Base-by-base conservation (phyloP, 2,113 vertebrate genomes). In the Peromyscus polionotus region DNA sequence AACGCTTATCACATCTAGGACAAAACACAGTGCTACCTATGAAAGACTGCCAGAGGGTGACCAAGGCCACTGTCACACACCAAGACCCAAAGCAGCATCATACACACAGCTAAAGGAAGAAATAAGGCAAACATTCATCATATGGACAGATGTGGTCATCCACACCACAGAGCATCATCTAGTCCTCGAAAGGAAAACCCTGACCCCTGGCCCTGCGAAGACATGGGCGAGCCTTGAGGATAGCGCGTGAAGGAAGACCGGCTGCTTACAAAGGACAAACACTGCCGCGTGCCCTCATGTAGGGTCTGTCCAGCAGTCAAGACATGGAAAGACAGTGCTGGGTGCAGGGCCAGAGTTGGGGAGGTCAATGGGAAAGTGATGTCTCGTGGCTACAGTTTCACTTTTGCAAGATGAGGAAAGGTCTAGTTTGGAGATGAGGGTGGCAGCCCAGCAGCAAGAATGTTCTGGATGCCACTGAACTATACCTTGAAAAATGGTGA, bases 211-310 rank as follows among this genome's bases (percentile, higher is more conserved):
- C 24, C 10, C 2, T 4, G 31, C 76, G 0, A 0, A 11, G 0
- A 7, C 1, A 0, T 0, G 3, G 33, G 3, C 3, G 31, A 8
- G 8, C 85, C 86, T 4, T 0, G 1, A 85, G 57, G 19, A 8
- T 7, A 5, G 0, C 0, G 1, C 0, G 11, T 3, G 0, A 5
- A 36, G 59, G 9, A 19, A 45, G 6, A 54, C 0, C 0, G 10
- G 76, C 24, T 33, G 3, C 31, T 2, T 42, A 57, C 11, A 26
- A 20, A 33, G 67, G n/a, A n/a, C 88, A 39, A 0, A 12, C 0
- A 4, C n/a, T 0, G 0, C 6, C 31, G 0, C 28, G 9, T 2
- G 5, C 36, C 8, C 9, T 33, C 19, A 8, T 0, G 1, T 0
- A 76, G 36, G 65, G 65, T 16, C 10, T 87, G n/a, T 2, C 2